phyloP scores from a whole-genome alignment of 2,113 vertebrate species.

The Chamaetylas fuelleborni region DNA sequence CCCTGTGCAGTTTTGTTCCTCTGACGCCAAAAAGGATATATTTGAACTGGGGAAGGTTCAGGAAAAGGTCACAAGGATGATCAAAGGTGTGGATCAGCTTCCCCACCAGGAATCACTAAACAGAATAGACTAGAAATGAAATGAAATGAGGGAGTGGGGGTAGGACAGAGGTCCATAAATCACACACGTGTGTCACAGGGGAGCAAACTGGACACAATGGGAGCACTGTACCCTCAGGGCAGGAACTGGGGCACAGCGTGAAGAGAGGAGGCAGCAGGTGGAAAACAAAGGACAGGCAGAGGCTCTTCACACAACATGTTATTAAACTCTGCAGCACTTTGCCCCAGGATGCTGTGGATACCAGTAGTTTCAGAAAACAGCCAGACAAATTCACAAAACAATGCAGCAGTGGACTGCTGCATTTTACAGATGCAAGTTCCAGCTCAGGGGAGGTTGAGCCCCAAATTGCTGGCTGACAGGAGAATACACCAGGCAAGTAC shows the following conservation, averaged over 20 bases:
- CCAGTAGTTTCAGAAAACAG: neutral
- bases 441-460: neutral
- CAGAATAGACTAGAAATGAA: neutral
- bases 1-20: neutral
- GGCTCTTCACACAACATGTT: neutral
- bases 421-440: neutral
- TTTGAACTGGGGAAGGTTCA: conserved; percentile 22
- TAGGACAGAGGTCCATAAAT: conserved; percentile 9
- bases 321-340: neutral
- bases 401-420: neutral
- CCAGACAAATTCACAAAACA: neutral
- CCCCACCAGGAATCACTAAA: neutral
- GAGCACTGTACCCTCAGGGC: neutral
- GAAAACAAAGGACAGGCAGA: neutral
- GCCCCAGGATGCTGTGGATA: neutral
- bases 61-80: conserved; percentile 35
- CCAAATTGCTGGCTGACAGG: neutral
- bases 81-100: conserved; percentile 56
- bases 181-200: neutral
- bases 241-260: fast-evolving
- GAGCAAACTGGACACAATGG: neutral
- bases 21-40: neutral
- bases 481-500: neutral
- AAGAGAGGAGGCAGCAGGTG: neutral
- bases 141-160: neutral